Base-by-base conservation (phyloP, 2,888 invertebrate genomes). In the Drosophila paramelanica region DNA sequence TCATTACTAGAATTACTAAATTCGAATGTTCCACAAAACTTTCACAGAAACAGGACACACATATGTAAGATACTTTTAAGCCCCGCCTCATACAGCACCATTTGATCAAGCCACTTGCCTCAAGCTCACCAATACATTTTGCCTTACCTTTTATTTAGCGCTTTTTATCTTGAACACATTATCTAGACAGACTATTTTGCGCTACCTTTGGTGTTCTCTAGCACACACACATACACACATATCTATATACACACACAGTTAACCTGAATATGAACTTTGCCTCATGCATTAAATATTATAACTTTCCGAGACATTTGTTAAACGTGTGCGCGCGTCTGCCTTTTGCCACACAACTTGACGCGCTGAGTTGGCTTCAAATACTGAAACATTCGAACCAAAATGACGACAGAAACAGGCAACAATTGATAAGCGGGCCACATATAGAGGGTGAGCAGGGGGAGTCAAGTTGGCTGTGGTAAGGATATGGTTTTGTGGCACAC, bases 361-460 rank as follows among this genome's bases (percentile, higher is more conserved):
- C 73, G 25, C 39, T 60, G 68, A 86, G 68, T 59, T 77, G 64
- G 45, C 71, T 56, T 27, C 55, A 67, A 65, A 59, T 50, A 82
- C 73, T 77, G 73, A 68, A 56, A 36, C 36, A 36, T 36, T 36
- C 36, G 13, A 36, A 13, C 13, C 36, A 36, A 36, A 68, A 61
- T 62, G 61, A 45, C 51, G 33, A 56, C 36, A 70, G 67, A 59
- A 76, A 59, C 51, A 49, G 58, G 50, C 49, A 51, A 31, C 64
- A 55, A 75, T 60, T 85, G 86, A 88, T 79, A 88, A 74, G 66
- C 59, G 49, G 42, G 43, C 39, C 38, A 36, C 64, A 49, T 31
- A 31, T 8, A 31, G 10, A 31, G 2, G 31, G 7, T 8, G 31
- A 1, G 8, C 2, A 27, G 50, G 17, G 47, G 41, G 20, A 27